Conservation (phyloP, 2,797 vertebrate species). For the Fratercula arctica region DNA sequence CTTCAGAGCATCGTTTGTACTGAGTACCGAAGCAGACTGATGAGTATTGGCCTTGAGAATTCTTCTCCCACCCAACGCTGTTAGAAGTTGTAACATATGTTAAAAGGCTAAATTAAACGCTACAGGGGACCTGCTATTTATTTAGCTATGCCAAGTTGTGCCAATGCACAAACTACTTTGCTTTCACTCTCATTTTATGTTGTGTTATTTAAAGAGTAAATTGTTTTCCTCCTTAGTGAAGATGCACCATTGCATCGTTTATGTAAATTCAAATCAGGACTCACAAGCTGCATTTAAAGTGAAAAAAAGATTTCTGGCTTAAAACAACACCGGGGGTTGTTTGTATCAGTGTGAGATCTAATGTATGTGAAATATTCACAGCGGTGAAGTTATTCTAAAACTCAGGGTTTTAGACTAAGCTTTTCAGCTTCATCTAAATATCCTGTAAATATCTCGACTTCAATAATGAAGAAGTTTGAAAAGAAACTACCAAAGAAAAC, state of each 20-base stretch:
- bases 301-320: neutral
- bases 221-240: neutral
- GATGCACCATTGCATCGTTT: neutral
- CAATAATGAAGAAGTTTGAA: neutral
- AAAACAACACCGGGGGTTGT: neutral
- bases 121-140: neutral
- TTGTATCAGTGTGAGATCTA: neutral
- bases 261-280: neutral
- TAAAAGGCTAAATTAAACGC: neutral
- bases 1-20: neutral
- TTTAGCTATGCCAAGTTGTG: neutral
- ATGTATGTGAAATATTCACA: neutral
- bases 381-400: neutral
- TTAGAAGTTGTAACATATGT: neutral
- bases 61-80: neutral
- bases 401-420: neutral
- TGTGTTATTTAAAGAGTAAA: neutral
- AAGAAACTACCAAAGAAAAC: neutral
- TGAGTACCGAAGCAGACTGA: neutral
- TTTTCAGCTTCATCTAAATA: neutral
- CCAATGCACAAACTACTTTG: neutral
- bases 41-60: conserved; percentile 30
- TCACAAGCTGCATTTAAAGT: neutral
- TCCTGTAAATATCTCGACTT: neutral
- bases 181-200: neutral